Evolutionary conservation across 2,113 vertebrate genomes (phyloP), one percentile per base, ranked within the genome.

Genomic region (Dicrurus megarhynchus): DNA sequence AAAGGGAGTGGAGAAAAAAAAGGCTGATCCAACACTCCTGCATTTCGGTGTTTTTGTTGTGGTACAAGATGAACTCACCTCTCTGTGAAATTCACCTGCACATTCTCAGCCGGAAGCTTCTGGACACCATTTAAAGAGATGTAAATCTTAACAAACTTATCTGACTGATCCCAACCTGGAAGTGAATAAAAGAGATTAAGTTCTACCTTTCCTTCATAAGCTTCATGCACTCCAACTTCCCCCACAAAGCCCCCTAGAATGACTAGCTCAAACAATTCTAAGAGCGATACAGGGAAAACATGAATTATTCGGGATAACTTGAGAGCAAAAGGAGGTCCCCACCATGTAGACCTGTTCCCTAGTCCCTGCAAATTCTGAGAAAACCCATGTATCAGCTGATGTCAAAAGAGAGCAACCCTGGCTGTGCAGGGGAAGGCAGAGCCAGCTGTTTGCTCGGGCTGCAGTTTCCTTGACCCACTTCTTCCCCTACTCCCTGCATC

Each of bases 121-220:
- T 99, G 99, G 55, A 99, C 99, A 87, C 98, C 98, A 95, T 97
- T 98, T 96, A 99, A 95, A 33, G 99, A 99, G 63, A 99, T 97
- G 87, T 99, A 99, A 86, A 99, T 99, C 98, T 99, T 99, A 95
- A 99, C 98, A 98, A 99, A 99, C 76, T 99, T 99, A 47, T 99
- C 99, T 20, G 99, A 99, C 86, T 99, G 99, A 98, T 99, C 99
- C 99, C 99, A 99, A 27, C 98, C 99, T 99, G 96, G n/a, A 96
- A 88, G 79, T 18, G 24, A 79, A 78, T 63, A 61, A 52, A 57
- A 80, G 11, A 61, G 12, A 71, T 59, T 13, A 75, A 57, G 30
- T 83, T 83, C 28, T 86, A 44, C 20, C 16, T 46, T 64, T 57
- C 52, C n/a, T 93, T 18, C 33, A 27, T 14, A 21, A 71, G 19